A percentile compares a stretch with the other conserved stretches of the same genome.
phyloP scores from a whole-genome alignment of 35 echinoderm and acorn worm genomes.

The Apostichopus californicus region DNA sequence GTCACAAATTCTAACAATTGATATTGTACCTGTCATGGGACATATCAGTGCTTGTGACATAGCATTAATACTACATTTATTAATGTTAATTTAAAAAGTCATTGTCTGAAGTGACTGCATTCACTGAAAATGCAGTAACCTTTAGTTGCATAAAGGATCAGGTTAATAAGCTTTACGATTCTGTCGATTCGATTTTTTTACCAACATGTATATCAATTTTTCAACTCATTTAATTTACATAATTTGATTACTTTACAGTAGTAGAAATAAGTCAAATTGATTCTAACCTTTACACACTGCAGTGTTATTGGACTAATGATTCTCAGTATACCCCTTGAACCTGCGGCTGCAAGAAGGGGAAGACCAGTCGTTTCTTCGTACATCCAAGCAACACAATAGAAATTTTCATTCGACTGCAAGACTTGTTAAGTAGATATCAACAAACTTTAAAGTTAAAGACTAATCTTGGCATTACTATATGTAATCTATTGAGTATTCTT shows the following conservation, averaged over 20 bases:
- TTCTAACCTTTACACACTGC: conserved; percentile 88
- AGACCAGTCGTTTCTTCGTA: conserved; percentile 92
- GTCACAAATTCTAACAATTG: background rate
- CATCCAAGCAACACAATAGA: conserved; percentile 97
- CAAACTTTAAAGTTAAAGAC: too few species aligned
- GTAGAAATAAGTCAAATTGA: too few species aligned
- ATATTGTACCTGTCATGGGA: too few species aligned
- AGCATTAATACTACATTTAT: too few species aligned
- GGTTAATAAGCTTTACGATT: background rate
- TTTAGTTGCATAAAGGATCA: too few species aligned
- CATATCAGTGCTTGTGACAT: too few species aligned
- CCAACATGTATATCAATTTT: background rate
- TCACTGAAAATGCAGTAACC: too few species aligned
- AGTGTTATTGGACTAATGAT: conserved; percentile 95
- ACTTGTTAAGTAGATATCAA: background rate
- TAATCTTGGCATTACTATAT: too few species aligned
- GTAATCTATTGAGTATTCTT: too few species aligned
- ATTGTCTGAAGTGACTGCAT: too few species aligned
- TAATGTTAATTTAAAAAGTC: too few species aligned
- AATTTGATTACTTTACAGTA: too few species aligned
- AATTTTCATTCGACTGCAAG: conserved; percentile 90
- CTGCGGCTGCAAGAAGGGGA: conserved; percentile 87
- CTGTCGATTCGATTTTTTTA: background rate
- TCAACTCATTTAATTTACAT: background rate
- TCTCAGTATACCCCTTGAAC: conserved; percentile 90